Evolutionary conservation across 2,113 vertebrate species (phyloP).

Genomic region (Phrynosoma blainvillii): DNA sequence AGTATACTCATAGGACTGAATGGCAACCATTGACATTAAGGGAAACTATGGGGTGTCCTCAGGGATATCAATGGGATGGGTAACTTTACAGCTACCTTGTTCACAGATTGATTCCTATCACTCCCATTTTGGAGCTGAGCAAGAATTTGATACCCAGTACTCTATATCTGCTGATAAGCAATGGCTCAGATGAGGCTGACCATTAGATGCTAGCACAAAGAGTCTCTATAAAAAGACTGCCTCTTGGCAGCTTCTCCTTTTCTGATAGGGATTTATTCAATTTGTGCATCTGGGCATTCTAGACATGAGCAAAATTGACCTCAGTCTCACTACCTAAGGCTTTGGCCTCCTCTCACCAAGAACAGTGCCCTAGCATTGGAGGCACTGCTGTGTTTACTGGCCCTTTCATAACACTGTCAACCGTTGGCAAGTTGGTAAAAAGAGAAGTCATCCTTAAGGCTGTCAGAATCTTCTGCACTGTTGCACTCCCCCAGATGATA

Average conservation of each 20-base stretch:
- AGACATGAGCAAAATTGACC: constrained; percentile 32
- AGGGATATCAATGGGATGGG: background rate
- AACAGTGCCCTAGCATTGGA: constrained; percentile 60
- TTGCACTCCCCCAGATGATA: constrained; percentile 63
- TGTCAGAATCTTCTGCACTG: constrained; percentile 74
- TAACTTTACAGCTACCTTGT: background rate
- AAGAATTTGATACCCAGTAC: background rate
- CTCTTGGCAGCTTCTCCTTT: constrained; percentile 40
- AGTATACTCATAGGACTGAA: background rate
- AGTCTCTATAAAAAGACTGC: background rate
- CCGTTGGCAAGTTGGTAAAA: constrained; percentile 59
- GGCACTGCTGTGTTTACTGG: constrained; percentile 60
- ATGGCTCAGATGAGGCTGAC: background rate
- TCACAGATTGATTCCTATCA: background rate
- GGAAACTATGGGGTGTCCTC: background rate
- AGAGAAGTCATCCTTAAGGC: constrained; percentile 65
- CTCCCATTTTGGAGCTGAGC: background rate
- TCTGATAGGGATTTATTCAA: background rate
- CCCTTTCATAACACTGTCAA: constrained; percentile 64
- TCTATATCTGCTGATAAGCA: background rate
- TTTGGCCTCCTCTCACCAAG: constrained; percentile 63
- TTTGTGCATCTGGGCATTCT: constrained; percentile 37
- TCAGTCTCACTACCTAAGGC: constrained; percentile 21
- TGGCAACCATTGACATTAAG: background rate
- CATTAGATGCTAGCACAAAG: background rate